Evolutionary conservation across 92 coral and sea anemone species (phyloP).

Genomic region (Phenganax marumi): DNA sequence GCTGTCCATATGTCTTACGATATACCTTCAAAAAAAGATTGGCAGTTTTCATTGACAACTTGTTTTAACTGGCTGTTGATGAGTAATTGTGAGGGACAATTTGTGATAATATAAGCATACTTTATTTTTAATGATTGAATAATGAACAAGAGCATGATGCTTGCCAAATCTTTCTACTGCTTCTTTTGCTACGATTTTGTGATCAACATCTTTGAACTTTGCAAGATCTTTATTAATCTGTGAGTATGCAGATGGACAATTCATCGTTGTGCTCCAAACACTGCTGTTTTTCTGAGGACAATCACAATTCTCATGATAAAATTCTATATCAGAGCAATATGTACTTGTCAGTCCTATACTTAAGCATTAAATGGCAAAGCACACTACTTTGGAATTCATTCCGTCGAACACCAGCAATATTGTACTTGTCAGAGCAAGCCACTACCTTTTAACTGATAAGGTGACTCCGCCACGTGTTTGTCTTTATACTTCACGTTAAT

Average conservation of each 20-base stretch:
- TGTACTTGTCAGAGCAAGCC: too few relatives aligned
- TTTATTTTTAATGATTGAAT: conserved; percentile 83
- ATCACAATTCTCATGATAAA: conserved; percentile 89
- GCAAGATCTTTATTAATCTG: conserved; percentile 77
- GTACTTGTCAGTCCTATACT: neutral
- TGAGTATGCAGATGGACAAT: conserved; percentile 67
- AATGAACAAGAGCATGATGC: conserved; percentile 89
- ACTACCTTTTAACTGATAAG: conserved; percentile 75
- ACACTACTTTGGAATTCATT: too few relatives aligned
- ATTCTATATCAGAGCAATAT: conserved; percentile 34
- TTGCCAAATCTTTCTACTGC: conserved; percentile 90
- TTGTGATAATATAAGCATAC: conserved; percentile 37
- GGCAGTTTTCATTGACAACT: neutral
- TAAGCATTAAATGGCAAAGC: neutral
- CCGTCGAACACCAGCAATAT: too few relatives aligned
- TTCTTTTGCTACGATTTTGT: conserved; percentile 66
- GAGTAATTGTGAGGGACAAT: neutral
- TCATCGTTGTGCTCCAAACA: conserved; percentile 69
- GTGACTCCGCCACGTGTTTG: conserved; percentile 84
- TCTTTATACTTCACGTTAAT: conserved; percentile 71
- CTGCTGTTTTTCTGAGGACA: conserved; percentile 69
- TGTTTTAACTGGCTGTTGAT: neutral
- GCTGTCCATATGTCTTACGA: conserved; percentile 88
- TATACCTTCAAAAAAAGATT: conserved; percentile 61
- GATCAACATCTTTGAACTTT: conserved; percentile 70